phyloP scores from a whole-genome alignment of 2,113 vertebrate species.

The Mesoclemmys tuberculata region DNA sequence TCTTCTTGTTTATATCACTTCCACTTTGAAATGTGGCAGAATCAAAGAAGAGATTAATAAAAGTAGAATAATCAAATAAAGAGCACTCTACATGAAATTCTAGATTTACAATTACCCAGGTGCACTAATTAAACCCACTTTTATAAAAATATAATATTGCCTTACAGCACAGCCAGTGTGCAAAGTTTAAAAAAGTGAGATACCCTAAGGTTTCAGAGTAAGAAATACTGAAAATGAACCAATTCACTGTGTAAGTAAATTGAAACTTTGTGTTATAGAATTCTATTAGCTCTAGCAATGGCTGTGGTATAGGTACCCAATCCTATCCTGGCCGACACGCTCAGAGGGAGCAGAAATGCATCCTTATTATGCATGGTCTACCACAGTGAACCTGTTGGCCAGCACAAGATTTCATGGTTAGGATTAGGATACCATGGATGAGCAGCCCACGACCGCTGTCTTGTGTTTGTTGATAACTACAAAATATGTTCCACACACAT shows the following conservation, averaged over 20 bases:
- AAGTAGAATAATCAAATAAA: background rate
- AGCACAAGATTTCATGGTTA: background rate
- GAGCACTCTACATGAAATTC: background rate
- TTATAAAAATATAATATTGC: slow-evolving; percentile 8
- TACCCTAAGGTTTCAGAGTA: background rate
- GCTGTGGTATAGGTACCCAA: background rate
- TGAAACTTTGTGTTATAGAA: background rate
- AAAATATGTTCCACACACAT: background rate
- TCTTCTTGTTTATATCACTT: background rate
- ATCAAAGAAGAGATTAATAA: background rate
- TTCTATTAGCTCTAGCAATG: background rate
- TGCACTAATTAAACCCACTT: background rate
- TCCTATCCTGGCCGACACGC: background rate
- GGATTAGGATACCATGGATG: background rate
- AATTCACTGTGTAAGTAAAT: background rate
- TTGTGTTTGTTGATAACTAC: background rate
- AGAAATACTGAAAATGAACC: background rate
- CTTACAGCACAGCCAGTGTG: background rate
- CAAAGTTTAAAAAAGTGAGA: background rate
- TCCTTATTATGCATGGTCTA: background rate
- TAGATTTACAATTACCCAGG: background rate
- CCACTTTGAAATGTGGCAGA: background rate
- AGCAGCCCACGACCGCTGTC: background rate
- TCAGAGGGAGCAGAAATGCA: background rate
- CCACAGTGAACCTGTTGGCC: background rate